Evolutionary conservation across 2,888 invertebrate genomes (phyloP).

Genomic region (Arctia plantaginis): DNA sequence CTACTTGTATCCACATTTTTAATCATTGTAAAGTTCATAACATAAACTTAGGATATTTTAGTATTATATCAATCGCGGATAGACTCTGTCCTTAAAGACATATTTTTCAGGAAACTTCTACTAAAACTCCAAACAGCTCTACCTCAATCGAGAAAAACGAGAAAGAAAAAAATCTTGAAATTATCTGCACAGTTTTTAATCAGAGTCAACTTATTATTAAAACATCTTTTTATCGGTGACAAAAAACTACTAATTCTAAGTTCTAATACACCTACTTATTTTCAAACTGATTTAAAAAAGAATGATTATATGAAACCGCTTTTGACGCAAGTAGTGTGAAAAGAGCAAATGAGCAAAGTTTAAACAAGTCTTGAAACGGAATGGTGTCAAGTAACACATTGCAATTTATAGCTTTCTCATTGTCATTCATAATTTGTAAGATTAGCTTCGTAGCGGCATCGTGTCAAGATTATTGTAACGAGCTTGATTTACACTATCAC

Average conservation of each 20-base stretch:
- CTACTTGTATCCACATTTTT: too few relatives aligned
- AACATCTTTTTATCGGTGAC: not conserved
- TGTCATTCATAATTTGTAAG: conserved; percentile 81
- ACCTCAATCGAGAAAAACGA: not conserved
- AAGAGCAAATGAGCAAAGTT: too few relatives aligned
- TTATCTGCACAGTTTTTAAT: not conserved
- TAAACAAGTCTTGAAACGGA: conserved; percentile 46
- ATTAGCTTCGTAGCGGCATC: conserved; percentile 57
- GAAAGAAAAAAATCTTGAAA: not conserved
- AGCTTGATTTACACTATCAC: conserved; percentile 67
- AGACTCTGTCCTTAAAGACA: not conserved
- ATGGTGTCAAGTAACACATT: conserved; percentile 58
- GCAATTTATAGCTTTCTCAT: conserved; percentile 76
- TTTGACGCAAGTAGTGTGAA: conserved; percentile 5
- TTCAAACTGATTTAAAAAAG: not conserved
- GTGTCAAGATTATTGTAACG: conserved; percentile 69
- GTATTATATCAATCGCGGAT: not conserved
- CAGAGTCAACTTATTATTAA: not conserved
- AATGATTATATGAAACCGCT: not conserved
- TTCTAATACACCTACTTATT: not conserved
- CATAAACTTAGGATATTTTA: too few relatives aligned
- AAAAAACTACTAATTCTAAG: not conserved
- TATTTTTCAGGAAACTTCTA: not conserved
- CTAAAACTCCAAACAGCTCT: not conserved
- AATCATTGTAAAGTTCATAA: too few relatives aligned